phyloP scores from a whole-genome alignment of 2,113 vertebrate genomes.

The Myotis davidii region DNA sequence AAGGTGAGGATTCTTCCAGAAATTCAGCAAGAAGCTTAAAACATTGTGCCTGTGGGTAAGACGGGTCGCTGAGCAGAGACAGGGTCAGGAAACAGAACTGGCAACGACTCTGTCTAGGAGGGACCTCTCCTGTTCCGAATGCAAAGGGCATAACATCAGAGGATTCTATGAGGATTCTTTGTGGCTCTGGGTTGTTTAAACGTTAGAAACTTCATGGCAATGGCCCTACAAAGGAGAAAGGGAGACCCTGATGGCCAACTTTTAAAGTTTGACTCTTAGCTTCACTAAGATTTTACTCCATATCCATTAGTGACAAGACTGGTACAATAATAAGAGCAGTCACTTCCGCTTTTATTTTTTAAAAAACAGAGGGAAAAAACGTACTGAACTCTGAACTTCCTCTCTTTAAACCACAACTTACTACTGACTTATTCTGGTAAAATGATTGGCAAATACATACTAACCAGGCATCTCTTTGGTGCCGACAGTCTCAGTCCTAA shows the following conservation, averaged over 20 bases:
- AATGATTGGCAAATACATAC: constrained; percentile 25
- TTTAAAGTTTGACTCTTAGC: not conserved
- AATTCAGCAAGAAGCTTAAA: not conserved
- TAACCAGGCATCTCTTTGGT: not conserved
- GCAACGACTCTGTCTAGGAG: not conserved
- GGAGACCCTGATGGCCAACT: not conserved
- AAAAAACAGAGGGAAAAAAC: not conserved
- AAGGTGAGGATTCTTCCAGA: not conserved
- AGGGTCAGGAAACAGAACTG: not conserved
- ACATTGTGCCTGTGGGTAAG: not conserved
- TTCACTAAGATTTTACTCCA: constrained; percentile 15
- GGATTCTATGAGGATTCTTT: not conserved
- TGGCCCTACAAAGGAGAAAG: not conserved
- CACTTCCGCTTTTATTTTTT: constrained; percentile 75
- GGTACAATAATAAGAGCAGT: constrained; percentile 55
- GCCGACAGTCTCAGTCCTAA: not conserved
- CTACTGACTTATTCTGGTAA: constrained; percentile 68
- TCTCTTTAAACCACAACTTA: constrained; percentile 75
- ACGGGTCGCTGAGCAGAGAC: not conserved
- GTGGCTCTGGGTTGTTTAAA: not conserved
- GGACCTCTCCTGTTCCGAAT: not conserved
- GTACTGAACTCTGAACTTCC: constrained; percentile 77
- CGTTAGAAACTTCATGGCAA: not conserved
- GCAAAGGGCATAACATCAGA: not conserved
- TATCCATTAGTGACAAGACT: not conserved